Base-by-base conservation (phyloP, 2,113 vertebrate species). In the Pogona vitticeps region DNA sequence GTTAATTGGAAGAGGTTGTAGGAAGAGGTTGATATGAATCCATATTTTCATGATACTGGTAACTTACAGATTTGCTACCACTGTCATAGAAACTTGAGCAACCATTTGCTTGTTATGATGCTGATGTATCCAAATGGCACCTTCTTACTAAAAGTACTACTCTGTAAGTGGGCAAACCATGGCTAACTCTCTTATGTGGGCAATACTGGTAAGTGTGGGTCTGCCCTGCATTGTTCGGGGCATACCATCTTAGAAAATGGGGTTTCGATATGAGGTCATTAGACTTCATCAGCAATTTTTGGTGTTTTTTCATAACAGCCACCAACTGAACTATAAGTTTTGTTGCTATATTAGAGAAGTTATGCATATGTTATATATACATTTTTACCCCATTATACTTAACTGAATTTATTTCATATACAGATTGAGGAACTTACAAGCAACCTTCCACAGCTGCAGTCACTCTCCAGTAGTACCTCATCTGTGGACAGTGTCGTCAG, bases 391-490 rank as follows among this genome's bases (percentile, higher is more conserved):
- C 6, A 75, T 28, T n/a, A 59, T 28, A 70, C 31, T 31, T 36
- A 58, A n/a, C 61, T 58, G 18, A 14, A 2, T 5, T 88, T 67
- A 26, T 90, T 80, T 46, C 38, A 13, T 2, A 3, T 7, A 8
- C 94, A 99, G 99, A 99, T 99, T 72, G 98, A 99, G 89, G 99
- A 99, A 93, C 86, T 99, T 92, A 99, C 99, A 72, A 98, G 98
- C 95, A 98, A 98, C 86, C 96, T 99, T 65, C 98, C 98, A 8
- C 97, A 98, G 87, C 96, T 98, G n/a, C 98, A 98, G 86, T 93
- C 96, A 0, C 38, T 97, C 88, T 98, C 98, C 78, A 95, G 97
- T 94, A 99, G 99, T 18, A 94, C 96, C 2, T 99, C 98, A 52
- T 99, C 98, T 0, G 90, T 99, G 94, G 98, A 99, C 88, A 98